These are phyloP conservation scores for Torymus texanus DNA, from an alignment of 2,888 invertebrate genomes.

Conservation along the genomic window DNA sequence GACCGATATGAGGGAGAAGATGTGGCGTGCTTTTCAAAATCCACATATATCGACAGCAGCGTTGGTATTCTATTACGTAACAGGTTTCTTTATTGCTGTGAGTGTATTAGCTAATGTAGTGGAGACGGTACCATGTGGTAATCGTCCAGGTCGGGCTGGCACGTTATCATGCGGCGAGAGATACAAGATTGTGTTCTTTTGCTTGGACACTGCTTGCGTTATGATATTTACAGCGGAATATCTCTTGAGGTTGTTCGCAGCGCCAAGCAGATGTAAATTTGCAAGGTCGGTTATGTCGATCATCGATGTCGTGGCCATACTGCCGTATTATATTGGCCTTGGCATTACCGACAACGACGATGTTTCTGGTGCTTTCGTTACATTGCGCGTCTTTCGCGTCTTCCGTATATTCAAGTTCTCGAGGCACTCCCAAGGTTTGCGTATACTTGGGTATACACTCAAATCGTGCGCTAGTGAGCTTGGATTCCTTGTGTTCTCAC, in stretches of 20 bases:
- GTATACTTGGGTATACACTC: constrained; percentile 99
- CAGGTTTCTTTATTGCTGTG: constrained; percentile 99
- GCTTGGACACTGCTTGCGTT: constrained; percentile 99
- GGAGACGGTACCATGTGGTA: constrained; percentile 96
- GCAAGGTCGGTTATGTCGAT: constrained; percentile 99
- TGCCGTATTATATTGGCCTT: constrained; percentile 99
- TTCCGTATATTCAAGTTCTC: constrained; percentile 99
- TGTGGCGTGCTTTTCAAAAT: constrained; percentile 99
- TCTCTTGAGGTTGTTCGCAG: constrained; percentile 94
- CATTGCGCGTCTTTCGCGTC: constrained; percentile 98
- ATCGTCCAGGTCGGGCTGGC: constrained; percentile 89
- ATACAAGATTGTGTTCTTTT: constrained; percentile 99
- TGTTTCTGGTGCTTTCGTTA: constrained; percentile 99
- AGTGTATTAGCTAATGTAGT: constrained; percentile 99
- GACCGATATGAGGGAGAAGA: constrained; percentile 92
- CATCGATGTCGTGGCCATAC: constrained; percentile 99
- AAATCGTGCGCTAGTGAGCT: constrained; percentile 99
- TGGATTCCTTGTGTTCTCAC: constrained; percentile 98
- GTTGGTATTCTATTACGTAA: constrained; percentile 99
- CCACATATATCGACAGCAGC: constrained; percentile 99
- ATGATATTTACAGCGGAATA: constrained; percentile 99
- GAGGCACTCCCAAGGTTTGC: constrained; percentile 97
- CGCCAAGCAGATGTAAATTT: constrained; percentile 98
- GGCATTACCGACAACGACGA: constrained; percentile 99
- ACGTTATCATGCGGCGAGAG: constrained; percentile 97